Conservation (phyloP, 2,113 vertebrate genomes). For the Macroglossus sobrinus region DNA sequence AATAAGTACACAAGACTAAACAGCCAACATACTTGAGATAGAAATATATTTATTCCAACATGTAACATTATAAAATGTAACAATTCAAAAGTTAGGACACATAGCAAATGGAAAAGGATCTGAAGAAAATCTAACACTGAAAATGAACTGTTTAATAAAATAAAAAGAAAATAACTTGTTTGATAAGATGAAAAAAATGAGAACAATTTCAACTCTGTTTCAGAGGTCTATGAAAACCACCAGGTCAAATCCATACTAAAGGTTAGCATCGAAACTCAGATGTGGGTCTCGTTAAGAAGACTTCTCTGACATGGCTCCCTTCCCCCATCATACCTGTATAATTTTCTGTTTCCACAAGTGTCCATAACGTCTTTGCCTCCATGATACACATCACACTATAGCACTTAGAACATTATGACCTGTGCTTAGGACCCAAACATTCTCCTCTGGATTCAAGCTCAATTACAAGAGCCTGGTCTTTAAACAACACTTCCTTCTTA, state of each 20-base stretch:
- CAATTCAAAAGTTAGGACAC: neutral
- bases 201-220: neutral
- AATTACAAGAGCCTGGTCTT: neutral
- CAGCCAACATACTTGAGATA: neutral
- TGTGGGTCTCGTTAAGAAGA: rapidly evolving
- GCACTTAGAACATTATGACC: rapidly evolving
- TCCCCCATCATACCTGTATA: rapidly evolving
- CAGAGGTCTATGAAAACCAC: neutral
- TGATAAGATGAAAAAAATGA: neutral
- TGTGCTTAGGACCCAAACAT: neutral
- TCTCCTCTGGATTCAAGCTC: neutral
- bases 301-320: neutral
- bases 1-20: neutral
- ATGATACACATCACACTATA: neutral
- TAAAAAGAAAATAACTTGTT: neutral
- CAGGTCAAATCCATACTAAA: neutral
- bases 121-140: neutral
- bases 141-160: neutral
- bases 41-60: neutral
- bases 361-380: neutral
- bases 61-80: neutral
- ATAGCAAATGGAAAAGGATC: neutral
- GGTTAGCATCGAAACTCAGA: neutral
- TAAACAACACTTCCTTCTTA: neutral
- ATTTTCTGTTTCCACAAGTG: rapidly evolving